A percentile compares a stretch with the other conserved stretches of the same genome.
These are phyloP conservation scores for Apolygus lucorum DNA, from an alignment of 1,140 invertebrate species.

Conservation along the genomic window DNA sequence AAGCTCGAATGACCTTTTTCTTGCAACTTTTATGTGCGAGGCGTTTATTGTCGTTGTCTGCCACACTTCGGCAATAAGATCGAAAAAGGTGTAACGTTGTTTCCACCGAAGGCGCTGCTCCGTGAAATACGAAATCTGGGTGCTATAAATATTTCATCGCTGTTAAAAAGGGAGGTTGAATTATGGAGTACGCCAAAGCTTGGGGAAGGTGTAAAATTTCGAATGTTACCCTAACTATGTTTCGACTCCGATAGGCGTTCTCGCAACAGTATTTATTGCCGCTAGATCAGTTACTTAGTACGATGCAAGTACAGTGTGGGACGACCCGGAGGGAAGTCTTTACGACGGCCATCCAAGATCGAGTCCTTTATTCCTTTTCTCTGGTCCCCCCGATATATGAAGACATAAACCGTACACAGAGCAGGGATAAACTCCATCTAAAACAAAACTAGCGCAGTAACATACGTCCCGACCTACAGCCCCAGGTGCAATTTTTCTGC, in stretches of 20 bases:
- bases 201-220: conserved; percentile 5
- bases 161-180: background rate
- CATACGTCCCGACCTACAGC: conserved; percentile 23
- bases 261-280: conserved; percentile 3
- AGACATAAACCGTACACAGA: conserved; percentile 18
- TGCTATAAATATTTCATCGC: conserved; percentile 11
- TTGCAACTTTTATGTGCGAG: no score
- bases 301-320: background rate
- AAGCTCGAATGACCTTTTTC: no score
- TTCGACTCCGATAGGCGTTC: background rate
- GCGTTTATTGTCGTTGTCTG: no score
- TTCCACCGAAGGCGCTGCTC: no score
- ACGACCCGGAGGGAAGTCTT: background rate
- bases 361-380: conserved; percentile 3
- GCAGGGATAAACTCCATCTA: conserved; percentile 9
- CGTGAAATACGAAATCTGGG: conserved; percentile 6
- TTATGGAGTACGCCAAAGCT: conserved; percentile 1
- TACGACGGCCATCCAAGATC: conserved; percentile 14
- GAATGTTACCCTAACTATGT: conserved; percentile 9
- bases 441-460: conserved; percentile 24
- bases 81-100: no score
- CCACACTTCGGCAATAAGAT: no score
- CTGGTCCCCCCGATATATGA: conserved; percentile 17
- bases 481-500: conserved; percentile 23
- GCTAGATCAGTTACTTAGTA: conserved; percentile 15